A percentile compares a stretch with the other conserved stretches of the same genome.
phyloP scores from a whole-genome alignment of 2,888 invertebrate species.

The Choreutis nemorana region DNA sequence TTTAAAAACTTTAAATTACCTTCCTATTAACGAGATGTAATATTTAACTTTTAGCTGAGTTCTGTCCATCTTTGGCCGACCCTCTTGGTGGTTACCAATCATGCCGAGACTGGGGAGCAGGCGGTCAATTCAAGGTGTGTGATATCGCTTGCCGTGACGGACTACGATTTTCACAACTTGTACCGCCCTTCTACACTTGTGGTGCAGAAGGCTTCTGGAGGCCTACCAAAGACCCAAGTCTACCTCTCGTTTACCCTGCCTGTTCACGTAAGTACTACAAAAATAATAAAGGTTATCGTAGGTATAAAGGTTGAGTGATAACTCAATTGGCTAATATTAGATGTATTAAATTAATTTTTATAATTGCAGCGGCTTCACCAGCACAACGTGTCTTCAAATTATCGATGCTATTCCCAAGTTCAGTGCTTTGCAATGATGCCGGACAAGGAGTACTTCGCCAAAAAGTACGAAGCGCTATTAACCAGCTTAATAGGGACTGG shows the following conservation, averaged over 20 bases:
- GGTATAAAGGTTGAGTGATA: too few relatives aligned
- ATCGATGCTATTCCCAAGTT: constrained; percentile 93
- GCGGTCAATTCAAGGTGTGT: constrained; percentile 95
- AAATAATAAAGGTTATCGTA: too few relatives aligned
- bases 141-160: constrained; percentile 88
- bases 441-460: constrained; percentile 92
- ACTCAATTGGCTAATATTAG: too few relatives aligned
- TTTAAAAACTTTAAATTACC: too few relatives aligned
- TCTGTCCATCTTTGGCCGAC: constrained; percentile 88
- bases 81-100: constrained; percentile 91
- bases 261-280: constrained; percentile 91
- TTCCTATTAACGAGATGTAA: too few relatives aligned
- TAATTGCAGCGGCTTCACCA: constrained; percentile 75
- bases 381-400: constrained; percentile 96
- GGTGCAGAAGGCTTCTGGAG: constrained; percentile 99
- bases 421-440: constrained; percentile 95
- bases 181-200: constrained; percentile 97
- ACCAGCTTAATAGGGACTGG: constrained; percentile 93
- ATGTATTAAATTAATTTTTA: constrained; percentile 15
- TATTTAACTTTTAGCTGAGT: constrained; percentile 86
- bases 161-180: constrained; percentile 88
- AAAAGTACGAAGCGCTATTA: constrained; percentile 87
- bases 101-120: constrained; percentile 96
- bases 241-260: constrained; percentile 88
- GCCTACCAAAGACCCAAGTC: constrained; percentile 80